Evolutionary conservation across 2,888 invertebrate genomes (phyloP), one percentile per base, ranked within the genome.

Genomic region (Callosobruchus maculatus): DNA sequence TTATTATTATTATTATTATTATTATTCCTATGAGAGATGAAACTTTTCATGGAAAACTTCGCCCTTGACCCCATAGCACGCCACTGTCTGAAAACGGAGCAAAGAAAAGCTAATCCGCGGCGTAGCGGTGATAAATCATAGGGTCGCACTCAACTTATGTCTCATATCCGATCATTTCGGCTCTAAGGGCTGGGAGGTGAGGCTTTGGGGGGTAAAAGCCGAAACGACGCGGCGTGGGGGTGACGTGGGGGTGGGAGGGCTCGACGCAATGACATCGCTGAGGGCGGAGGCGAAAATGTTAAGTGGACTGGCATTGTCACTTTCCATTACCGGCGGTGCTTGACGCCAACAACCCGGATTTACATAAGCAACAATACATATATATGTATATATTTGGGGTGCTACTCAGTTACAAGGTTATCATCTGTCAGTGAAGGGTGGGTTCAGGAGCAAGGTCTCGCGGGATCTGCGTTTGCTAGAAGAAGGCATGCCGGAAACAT

Each of bases 101-200:
- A 49, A 49, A 7, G 13, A 1, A 7, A 49, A 49, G 18, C 18
- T 76, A 77, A 77, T 74, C 77, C 74, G 72, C 74, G 74, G 71
- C 70, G 70, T 72, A 68, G 75, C 74, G 71, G 74, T 75, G 71
- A 77, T 78, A 78, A 78, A 78, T 78, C 78, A 77, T 71, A 74
- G 73, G 73, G 72, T 73, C 74, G 76, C 76, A 76, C 76, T 77
- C 77, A 76, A 78, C 78, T 77, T 77, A 77, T 76, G 78, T 78
- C 75, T 77, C 77, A 74, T 74, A 78, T 78, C 77, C 78, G 76
- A 76, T 78, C 76, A 75, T 76, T 77, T 77, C 30, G 77, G 74
- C 74, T 74, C 76, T 74, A 72, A 71, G 72, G 71, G 71, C n/a
- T n/a, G n/a, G n/a, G n/a, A n/a, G n/a, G n/a, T n/a, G n/a, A n/a